Conservation (phyloP, 2,888 invertebrate species). For the Drosophila pegasa region DNA sequence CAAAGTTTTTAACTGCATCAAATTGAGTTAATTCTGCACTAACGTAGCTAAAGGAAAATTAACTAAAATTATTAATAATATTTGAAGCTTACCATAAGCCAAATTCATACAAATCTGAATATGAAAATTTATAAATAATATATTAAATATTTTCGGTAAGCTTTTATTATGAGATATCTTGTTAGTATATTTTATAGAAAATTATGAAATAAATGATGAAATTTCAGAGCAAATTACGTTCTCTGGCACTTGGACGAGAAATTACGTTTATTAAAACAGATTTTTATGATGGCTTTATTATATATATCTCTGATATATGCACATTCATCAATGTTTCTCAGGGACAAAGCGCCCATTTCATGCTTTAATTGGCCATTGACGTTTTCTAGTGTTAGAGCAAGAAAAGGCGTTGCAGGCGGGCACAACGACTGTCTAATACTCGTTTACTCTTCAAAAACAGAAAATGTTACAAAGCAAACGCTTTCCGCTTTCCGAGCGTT, state of each 20-base stretch:
- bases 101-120: too few relatives aligned
- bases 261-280: neutral
- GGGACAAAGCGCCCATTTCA: neutral
- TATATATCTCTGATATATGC: neutral
- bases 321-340: neutral
- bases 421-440: neutral
- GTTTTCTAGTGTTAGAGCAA: neutral
- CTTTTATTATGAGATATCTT: too few relatives aligned
- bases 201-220: too few relatives aligned
- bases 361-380: neutral
- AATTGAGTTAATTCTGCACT: too few relatives aligned
- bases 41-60: constrained; percentile 1
- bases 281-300: neutral
- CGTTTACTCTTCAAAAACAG: too few relatives aligned
- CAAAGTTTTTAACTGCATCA: too few relatives aligned
- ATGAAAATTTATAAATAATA: too few relatives aligned
- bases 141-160: neutral
- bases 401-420: neutral
- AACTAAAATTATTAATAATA: constrained; percentile 7
- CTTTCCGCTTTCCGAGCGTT: too few relatives aligned
- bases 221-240: neutral
- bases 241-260: neutral
- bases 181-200: too few relatives aligned
- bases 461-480: too few relatives aligned
- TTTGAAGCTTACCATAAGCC: neutral